These are phyloP conservation scores for Naja naja DNA, from an alignment of 2,113 vertebrate species.

Conservation along the genomic window DNA sequence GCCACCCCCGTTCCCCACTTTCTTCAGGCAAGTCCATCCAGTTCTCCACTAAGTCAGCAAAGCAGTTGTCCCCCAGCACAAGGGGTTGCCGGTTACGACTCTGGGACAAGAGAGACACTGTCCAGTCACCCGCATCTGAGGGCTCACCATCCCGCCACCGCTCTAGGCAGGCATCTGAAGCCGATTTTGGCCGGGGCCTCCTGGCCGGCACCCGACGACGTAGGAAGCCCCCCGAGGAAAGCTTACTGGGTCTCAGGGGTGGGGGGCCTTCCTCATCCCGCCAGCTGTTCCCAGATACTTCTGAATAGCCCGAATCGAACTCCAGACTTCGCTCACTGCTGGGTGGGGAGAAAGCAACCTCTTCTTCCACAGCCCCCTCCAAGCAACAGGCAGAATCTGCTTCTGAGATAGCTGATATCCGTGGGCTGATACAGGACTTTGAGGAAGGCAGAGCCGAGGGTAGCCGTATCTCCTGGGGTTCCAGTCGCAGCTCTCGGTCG, in stretches of 20 bases:
- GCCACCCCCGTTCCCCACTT: slow-evolving; percentile 70
- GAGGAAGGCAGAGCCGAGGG: slow-evolving; percentile 52
- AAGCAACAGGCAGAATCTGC: slow-evolving; percentile 86
- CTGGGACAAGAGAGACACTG: slow-evolving; percentile 84
- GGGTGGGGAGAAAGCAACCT: slow-evolving; percentile 70
- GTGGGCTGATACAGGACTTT: slow-evolving; percentile 63
- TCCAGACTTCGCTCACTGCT: slow-evolving; percentile 86
- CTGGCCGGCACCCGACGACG: slow-evolving; percentile 62
- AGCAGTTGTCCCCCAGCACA: slow-evolving; percentile 95
- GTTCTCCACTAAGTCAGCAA: slow-evolving; percentile 95
- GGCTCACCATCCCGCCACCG: slow-evolving; percentile 87
- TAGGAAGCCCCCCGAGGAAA: slow-evolving; percentile 77
- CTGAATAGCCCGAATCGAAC: slow-evolving; percentile 91
- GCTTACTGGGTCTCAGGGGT: slow-evolving; percentile 69
- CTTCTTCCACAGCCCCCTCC: slow-evolving; percentile 77
- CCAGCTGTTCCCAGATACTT: slow-evolving; percentile 83
- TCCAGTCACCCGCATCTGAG: slow-evolving; percentile 84
- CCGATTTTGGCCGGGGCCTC: slow-evolving; percentile 87
- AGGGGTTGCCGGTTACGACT: slow-evolving; percentile 92
- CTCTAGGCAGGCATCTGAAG: slow-evolving; percentile 90
- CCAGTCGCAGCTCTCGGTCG: not conserved
- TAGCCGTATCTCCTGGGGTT: slow-evolving; percentile 43
- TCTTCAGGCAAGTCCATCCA: slow-evolving; percentile 97
- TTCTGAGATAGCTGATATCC: slow-evolving; percentile 74
- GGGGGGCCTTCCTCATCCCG: slow-evolving; percentile 78